phyloP scores from a whole-genome alignment of 2,888 invertebrate genomes.

The Chalcosyrphus nemorum region DNA sequence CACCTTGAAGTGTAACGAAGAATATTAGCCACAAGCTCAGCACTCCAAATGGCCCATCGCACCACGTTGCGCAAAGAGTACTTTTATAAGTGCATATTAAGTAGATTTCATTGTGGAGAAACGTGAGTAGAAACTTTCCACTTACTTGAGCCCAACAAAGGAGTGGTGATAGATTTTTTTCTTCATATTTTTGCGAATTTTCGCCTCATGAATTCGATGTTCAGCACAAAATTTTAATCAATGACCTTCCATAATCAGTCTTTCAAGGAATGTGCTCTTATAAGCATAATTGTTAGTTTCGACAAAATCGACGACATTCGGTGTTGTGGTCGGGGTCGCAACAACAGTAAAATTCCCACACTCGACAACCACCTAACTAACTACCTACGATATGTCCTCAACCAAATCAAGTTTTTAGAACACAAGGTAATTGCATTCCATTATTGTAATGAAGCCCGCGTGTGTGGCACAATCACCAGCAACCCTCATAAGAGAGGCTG shows the following conservation, averaged over 20 bases:
- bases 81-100: constrained; percentile 48
- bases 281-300: background rate
- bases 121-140: constrained; percentile 8
- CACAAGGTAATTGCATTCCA: constrained; percentile 55
- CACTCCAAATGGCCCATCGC: constrained; percentile 2
- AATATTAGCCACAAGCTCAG: constrained; percentile 2
- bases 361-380: too few relatives aligned
- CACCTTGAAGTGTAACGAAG: constrained; percentile 3
- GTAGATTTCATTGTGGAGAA: constrained; percentile 33
- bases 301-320: background rate
- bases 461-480: constrained; percentile 54
- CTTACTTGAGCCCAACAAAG: background rate
- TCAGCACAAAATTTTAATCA: constrained; percentile 9
- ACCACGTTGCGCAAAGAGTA: background rate
- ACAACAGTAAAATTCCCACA: constrained; percentile 5
- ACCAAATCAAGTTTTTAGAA: constrained; percentile 29
- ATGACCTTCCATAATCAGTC: background rate
- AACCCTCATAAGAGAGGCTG: constrained; percentile 43
- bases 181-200: background rate
- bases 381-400: constrained; percentile 17
- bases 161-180: background rate
- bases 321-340: background rate
- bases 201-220: background rate
- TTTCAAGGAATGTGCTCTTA: background rate
- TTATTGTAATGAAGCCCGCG: constrained; percentile 66